These are phyloP conservation scores for Onthophagus taurus DNA, from an alignment of 1,140 invertebrate species.

Conservation along the genomic window DNA sequence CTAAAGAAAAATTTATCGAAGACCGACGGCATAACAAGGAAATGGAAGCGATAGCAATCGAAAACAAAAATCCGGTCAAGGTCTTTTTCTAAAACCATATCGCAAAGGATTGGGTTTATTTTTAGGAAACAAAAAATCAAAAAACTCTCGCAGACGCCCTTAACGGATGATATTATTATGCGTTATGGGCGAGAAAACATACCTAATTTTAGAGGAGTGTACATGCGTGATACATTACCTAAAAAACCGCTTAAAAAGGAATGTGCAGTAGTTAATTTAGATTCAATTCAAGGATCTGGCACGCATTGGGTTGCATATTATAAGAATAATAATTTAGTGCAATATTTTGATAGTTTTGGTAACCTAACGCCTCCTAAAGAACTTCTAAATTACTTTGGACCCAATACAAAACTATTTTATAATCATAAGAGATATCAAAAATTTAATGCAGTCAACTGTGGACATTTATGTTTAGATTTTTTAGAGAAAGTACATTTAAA, in stretches of 20 bases:
- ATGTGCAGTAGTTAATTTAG: constrained; percentile 14
- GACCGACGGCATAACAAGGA: constrained; percentile 26
- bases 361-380: constrained; percentile 13
- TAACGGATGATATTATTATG: constrained; percentile 24
- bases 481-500: background rate
- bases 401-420: constrained; percentile 6
- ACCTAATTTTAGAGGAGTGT: constrained; percentile 11
- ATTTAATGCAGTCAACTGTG: constrained; percentile 6
- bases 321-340: background rate
- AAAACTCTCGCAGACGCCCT: constrained; percentile 23
- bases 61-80: constrained; percentile 10
- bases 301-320: constrained; percentile 9
- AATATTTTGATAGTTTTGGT: constrained; percentile 15
- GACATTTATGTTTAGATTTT: constrained; percentile 10
- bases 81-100: constrained; percentile 11
- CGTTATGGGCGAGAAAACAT: constrained; percentile 21
- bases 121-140: constrained; percentile 18
- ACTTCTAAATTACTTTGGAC: constrained; percentile 4
- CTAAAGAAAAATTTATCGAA: constrained; percentile 23
- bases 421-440: constrained; percentile 8
- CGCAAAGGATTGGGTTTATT: constrained; percentile 18
- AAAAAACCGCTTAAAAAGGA: constrained; percentile 2
- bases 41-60: constrained; percentile 27
- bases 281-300: background rate
- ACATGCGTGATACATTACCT: constrained; percentile 11